Base-by-base conservation (phyloP, 2,797 vertebrate species). In the Uromys caudimaculatus region DNA sequence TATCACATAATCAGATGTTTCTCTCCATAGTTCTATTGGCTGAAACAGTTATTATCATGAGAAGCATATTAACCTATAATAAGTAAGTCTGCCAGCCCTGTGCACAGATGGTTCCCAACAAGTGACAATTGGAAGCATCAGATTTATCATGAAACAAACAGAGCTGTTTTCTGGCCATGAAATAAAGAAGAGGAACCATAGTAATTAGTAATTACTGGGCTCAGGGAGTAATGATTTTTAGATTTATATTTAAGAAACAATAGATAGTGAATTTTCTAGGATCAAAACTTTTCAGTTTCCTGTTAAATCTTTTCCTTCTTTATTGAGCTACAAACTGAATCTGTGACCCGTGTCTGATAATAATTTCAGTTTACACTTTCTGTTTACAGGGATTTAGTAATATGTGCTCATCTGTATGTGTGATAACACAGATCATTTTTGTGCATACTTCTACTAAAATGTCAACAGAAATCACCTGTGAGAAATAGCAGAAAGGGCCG, bases 11-110 rank as follows among this genome's bases (percentile, higher is more conserved):
- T 96, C 95, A 91, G 5, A 50, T 89, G 95, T 96, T 96, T 97
- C 75, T 96, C 73, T n/a, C 84, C 89, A 90, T 97, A 16, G 2
- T 69, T 97, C 98, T 98, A 94, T 97, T 98, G 96, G 90, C 95
- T 98, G 73, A 76, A 97, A 89, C 86, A 56, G 60, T 96, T 96
- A 93, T 71, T 95, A 90, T 94, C 93, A 93, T 78, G 96, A 97
- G 93, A 93, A 85, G 97, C 90, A 91, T 82, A 95, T 79, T 96
- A 96, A 88, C 50, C 85, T 96, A 54, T 78, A 75, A 91, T 79
- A 86, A 76, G 56, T 82, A 79, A 64, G 47, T 91, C 96, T 16
- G 47, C 93, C 92, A 97, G 82, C 62, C 89, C 4, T 81, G 85
- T 85, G 77, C 67, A 89, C 95, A 98, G 96, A 97, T 96, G 97